Percentiles rank a stretch among this genome's conserved stretches.
phyloP scores from a whole-genome alignment of 2,797 vertebrate species.

The Semotilus atromaculatus region DNA sequence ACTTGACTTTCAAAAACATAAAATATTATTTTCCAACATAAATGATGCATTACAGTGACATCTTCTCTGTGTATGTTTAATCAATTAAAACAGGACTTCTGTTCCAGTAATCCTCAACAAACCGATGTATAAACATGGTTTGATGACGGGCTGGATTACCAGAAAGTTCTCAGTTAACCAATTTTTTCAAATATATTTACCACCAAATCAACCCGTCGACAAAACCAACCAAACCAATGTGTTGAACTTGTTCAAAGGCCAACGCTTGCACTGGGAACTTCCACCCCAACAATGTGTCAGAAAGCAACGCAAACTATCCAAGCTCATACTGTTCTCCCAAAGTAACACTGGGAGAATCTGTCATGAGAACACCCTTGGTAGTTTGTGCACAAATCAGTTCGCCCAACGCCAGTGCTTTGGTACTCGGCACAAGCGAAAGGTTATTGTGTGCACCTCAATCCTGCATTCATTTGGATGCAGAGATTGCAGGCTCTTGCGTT shows the following conservation, averaged over 20 bases:
- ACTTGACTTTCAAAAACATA: not conserved
- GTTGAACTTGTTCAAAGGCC: constrained; percentile 69
- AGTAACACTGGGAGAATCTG: constrained; percentile 66
- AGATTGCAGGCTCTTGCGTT: constrained; percentile 77
- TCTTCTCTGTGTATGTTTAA: constrained; percentile 36
- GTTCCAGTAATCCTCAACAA: constrained; percentile 58
- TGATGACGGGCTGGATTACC: constrained; percentile 54
- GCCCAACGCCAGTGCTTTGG: constrained; percentile 67
- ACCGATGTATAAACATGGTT: constrained; percentile 69
- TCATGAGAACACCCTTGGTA: constrained; percentile 67
- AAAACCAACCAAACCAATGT: constrained; percentile 57
- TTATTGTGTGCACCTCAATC: constrained; percentile 80
- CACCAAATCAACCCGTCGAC: constrained; percentile 62
- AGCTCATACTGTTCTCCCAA: constrained; percentile 63
- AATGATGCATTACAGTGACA: not conserved
- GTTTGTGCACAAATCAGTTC: constrained; percentile 78
- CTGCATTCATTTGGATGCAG: constrained; percentile 66
- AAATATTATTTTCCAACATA: not conserved
- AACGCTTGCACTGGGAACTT: constrained; percentile 73
- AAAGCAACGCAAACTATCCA: constrained; percentile 84
- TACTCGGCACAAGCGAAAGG: constrained; percentile 66
- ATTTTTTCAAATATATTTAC: constrained; percentile 69
- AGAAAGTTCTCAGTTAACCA: constrained; percentile 69
- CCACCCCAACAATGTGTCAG: constrained; percentile 75
- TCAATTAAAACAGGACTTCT: constrained; percentile 55